Percentiles rank a stretch among this genome's conserved stretches.
phyloP scores from a whole-genome alignment of 2,113 vertebrate species.

The Xiphorhynchus elegans region DNA sequence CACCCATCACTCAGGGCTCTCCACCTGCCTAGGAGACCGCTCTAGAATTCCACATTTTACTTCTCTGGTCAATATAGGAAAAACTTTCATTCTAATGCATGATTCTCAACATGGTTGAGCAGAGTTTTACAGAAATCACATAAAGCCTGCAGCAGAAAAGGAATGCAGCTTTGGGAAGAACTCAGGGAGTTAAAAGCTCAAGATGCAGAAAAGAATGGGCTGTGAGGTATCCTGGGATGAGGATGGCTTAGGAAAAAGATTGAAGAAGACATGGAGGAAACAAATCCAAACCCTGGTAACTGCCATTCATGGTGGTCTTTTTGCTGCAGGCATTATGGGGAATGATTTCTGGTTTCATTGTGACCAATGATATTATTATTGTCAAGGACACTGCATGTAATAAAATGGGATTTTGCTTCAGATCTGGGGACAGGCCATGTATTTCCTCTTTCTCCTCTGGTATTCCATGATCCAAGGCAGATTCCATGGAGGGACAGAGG shows the following conservation, averaged over 20 bases:
- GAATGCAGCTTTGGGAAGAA: not conserved
- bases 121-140: not conserved
- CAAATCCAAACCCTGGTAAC: not conserved
- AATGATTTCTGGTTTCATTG: not conserved
- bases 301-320: not conserved
- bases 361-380: not conserved
- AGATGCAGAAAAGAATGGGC: not conserved
- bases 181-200: not conserved
- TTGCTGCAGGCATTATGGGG: not conserved
- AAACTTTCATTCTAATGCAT: not conserved
- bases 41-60: not conserved
- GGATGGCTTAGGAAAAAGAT: not conserved
- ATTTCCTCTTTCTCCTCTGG: not conserved
- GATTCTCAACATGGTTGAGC: not conserved
- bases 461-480: not conserved
- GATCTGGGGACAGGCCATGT: not conserved
- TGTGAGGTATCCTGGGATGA: not conserved
- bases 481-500: not conserved
- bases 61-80: not conserved
- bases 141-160: not conserved
- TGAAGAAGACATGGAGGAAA: not conserved
- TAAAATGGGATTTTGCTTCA: not conserved
- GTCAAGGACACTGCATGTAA: not conserved
- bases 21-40: not conserved
- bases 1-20: not conserved